A percentile compares a stretch with the other conserved stretches of the same genome.
Evolutionary conservation across 2,797 vertebrate species (phyloP).

Genomic region (Enteromius mattozi): DNA sequence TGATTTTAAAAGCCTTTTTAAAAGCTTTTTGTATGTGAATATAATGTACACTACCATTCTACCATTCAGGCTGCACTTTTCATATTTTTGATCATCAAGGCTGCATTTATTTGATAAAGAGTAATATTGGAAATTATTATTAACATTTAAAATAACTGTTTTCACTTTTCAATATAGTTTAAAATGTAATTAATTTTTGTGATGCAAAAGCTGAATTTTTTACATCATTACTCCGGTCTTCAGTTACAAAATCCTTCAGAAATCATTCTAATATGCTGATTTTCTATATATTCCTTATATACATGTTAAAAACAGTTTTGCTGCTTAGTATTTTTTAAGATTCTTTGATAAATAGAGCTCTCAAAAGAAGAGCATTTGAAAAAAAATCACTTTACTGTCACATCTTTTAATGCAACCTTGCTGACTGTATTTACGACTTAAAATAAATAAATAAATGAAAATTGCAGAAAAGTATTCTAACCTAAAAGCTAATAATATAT

Average conservation of each 20-base stretch:
- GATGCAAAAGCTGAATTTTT: neutral
- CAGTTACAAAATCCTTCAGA: neutral
- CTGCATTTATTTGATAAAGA: neutral
- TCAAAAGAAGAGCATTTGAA: neutral
- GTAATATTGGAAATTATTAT: neutral
- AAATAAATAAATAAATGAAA: neutral
- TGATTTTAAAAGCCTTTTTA: neutral
- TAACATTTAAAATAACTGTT: neutral
- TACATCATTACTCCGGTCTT: neutral
- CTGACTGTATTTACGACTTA: neutral
- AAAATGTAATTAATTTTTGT: neutral
- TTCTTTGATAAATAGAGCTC: neutral
- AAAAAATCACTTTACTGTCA: neutral
- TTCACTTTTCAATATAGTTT: neutral
- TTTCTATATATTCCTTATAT: neutral
- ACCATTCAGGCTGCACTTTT: neutral
- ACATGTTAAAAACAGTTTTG: neutral
- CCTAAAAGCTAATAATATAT: neutral
- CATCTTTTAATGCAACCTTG: neutral
- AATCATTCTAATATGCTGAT: neutral
- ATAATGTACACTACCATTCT: neutral
- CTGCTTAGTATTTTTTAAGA: neutral
- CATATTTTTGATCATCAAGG: neutral
- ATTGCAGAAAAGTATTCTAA: neutral
- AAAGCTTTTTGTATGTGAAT: neutral